Evolutionary conservation across 2,113 vertebrate species (phyloP).

Genomic region (Symphodus melops): DNA sequence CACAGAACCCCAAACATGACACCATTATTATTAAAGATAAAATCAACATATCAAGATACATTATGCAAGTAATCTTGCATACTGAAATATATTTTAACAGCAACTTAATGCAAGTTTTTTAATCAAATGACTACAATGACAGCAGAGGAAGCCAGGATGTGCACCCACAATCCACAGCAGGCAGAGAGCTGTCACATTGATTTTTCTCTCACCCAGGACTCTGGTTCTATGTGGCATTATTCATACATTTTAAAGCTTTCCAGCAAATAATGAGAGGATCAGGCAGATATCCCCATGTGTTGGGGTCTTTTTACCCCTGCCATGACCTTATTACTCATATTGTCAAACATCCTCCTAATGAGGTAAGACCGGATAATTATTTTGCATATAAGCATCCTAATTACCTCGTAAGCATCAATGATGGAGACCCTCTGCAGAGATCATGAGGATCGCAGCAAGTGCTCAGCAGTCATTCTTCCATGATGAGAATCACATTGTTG

Average conservation of each 20-base stretch:
- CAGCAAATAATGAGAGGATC: conserved; percentile 18
- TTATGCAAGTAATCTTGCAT: not conserved
- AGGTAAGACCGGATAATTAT: conserved; percentile 23
- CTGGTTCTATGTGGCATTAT: not conserved
- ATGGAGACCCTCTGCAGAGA: not conserved
- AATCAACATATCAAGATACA: not conserved
- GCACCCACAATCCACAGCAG: not conserved
- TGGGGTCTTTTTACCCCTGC: not conserved
- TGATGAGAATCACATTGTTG: not conserved
- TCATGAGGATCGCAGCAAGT: not conserved
- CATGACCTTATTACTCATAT: conserved; percentile 8
- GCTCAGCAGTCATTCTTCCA: not conserved
- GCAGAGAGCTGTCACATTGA: not conserved
- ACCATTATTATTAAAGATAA: not conserved
- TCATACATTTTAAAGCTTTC: not conserved
- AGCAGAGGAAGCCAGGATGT: not conserved
- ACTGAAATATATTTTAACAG: conserved; percentile 4
- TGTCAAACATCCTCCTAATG: conserved; percentile 44
- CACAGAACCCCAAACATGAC: not conserved
- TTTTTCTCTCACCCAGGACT: conserved; percentile 18
- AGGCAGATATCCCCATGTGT: not conserved
- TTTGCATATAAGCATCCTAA: conserved; percentile 13
- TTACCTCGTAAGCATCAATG: conserved; percentile 1
- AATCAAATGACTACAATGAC: not conserved
- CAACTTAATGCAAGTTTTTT: conserved; percentile 5